These are phyloP conservation scores for Meliscaeva auricollis DNA, from an alignment of 2,888 invertebrate species.

Conservation along the genomic window DNA sequence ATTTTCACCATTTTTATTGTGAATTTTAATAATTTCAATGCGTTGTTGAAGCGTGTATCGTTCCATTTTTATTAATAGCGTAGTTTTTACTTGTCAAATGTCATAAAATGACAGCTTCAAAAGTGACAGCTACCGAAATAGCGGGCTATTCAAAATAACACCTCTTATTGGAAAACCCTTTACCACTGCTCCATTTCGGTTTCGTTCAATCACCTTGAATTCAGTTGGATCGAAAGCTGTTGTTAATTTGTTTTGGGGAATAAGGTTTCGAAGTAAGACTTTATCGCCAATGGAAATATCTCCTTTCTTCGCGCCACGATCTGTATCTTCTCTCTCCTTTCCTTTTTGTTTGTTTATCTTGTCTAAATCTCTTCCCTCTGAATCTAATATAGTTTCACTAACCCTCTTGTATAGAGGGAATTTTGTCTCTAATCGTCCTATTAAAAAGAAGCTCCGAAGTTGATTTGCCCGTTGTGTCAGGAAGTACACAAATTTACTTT, in stretches of 20 bases:
- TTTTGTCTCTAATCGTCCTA: not conserved
- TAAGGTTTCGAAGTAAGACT: slow-evolving; percentile 31
- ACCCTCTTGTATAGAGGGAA: not conserved
- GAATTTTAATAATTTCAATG: too few species aligned
- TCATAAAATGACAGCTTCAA: too few species aligned
- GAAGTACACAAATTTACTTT: not conserved
- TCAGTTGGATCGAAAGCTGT: slow-evolving; percentile 29
- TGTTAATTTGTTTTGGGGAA: slow-evolving; percentile 35
- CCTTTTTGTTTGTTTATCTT: not conserved
- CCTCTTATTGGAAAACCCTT: too few species aligned
- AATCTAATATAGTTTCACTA: not conserved
- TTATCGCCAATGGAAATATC: slow-evolving; percentile 47
- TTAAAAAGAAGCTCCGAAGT: not conserved
- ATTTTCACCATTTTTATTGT: too few species aligned
- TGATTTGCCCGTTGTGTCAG: not conserved
- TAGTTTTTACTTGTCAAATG: too few species aligned
- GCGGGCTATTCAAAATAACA: too few species aligned
- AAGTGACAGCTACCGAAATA: too few species aligned
- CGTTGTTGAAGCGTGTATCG: too few species aligned
- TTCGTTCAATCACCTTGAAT: too few species aligned
- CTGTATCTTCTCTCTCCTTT: not conserved
- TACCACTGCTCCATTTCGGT: too few species aligned
- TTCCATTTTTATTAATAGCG: too few species aligned
- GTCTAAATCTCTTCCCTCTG: not conserved
- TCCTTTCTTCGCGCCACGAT: not conserved